Conservation (phyloP, 2,113 vertebrate genomes). For the Oxyruncus cristatus region DNA sequence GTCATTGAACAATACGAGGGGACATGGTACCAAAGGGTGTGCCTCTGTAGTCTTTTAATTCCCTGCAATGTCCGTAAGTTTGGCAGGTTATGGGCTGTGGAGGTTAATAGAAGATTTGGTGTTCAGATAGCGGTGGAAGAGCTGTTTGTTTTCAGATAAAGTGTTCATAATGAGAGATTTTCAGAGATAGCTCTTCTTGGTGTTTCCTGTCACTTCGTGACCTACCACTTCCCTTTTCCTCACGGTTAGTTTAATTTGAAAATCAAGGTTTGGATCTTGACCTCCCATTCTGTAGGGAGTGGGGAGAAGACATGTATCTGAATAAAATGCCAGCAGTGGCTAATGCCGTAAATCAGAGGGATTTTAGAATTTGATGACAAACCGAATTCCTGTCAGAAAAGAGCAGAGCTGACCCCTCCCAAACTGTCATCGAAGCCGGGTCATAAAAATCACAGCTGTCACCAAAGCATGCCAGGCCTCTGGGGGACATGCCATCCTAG, state of each 20-base stretch:
- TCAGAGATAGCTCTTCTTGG: not conserved
- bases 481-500: constrained; percentile 82
- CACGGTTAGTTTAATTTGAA: not conserved
- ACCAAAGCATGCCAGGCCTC: constrained; percentile 74
- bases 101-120: not conserved
- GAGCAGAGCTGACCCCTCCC: constrained; percentile 75
- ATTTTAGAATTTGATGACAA: constrained; percentile 92
- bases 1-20: not conserved
- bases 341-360: constrained; percentile 84
- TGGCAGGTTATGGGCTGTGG: not conserved
- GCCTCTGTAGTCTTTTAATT: not conserved
- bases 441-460: constrained; percentile 94
- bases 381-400: constrained; percentile 84
- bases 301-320: not conserved
- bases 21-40: not conserved
- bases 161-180: not conserved
- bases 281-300: not conserved
- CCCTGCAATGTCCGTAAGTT: not conserved
- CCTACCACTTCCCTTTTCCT: not conserved
- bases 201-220: not conserved
- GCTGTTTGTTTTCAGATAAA: not conserved
- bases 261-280: not conserved
- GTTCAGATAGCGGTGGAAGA: not conserved
- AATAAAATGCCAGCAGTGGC: constrained; percentile 64
- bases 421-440: constrained; percentile 85